Evolutionary conservation across 1,140 invertebrate species (phyloP).

Genomic region (Wasmannia auropunctata): DNA sequence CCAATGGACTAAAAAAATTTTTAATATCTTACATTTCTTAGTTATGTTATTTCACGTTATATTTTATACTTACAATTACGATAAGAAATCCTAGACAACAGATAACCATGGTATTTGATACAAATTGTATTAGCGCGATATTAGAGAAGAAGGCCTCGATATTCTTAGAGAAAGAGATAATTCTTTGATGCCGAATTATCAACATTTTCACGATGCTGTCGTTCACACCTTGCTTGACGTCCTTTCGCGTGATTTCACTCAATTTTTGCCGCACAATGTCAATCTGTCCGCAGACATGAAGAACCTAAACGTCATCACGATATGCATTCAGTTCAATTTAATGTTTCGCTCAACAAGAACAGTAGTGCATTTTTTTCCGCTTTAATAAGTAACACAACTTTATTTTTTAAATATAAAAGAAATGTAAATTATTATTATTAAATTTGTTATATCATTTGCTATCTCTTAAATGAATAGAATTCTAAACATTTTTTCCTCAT

Average conservation of each 20-base stretch:
- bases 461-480: not conserved
- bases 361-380: not conserved
- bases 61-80: slow-evolving; percentile 36
- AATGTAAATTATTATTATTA: not conserved
- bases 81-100: slow-evolving; percentile 53
- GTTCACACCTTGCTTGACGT: not conserved
- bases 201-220: not conserved
- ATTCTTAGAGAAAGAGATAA: slow-evolving; percentile 10
- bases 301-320: slow-evolving; percentile 21
- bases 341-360: not conserved
- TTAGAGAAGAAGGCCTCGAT: slow-evolving; percentile 18
- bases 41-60: not conserved
- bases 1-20: slow-evolving; percentile 37
- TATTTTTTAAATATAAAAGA: not conserved
- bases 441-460: not conserved
- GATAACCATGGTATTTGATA: slow-evolving; percentile 38
- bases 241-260: not conserved
- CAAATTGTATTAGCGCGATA: slow-evolving; percentile 23
- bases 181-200: slow-evolving; percentile 34
- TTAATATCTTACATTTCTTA: not conserved
- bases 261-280: slow-evolving; percentile 11
- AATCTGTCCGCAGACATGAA: slow-evolving; percentile 32
- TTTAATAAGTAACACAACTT: not conserved
- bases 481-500: not conserved
- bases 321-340: not conserved